Evolutionary conservation across 1,140 invertebrate genomes (phyloP), one percentile per base, ranked within the genome.

Genomic region (Dinothrombium tinctorium): DNA sequence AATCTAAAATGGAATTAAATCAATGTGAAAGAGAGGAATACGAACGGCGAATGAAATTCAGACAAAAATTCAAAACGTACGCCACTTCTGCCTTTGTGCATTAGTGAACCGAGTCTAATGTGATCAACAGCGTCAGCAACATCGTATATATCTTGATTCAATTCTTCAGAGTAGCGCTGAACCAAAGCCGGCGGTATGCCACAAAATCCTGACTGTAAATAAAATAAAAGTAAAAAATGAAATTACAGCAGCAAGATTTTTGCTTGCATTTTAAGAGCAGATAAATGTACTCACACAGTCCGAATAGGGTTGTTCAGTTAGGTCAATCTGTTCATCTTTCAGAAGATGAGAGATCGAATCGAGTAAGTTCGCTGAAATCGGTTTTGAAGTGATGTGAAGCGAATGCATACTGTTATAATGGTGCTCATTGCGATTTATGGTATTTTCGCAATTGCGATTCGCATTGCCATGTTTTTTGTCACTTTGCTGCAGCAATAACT

Each of bases 131-230:
- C 53, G 20, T 56, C 50, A 4, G 59, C 56, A n/a, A 60, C 51
- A 42, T 53, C 55, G 22, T 48, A 49, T 21, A 59, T 44, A 33
- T 60, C 57, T 29, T 54, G 51, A 39, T 56, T 49, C 17, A 60
- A 49, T 46, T 62, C 60, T 33, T 60, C 57, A 1, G 59, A 51
- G 44, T 62, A 62, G 19, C 60, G 48, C 46, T 60, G 59, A 5
- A 62, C 55, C 38, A 62, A 40, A 12, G 58, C 51, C 4, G 58
- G 52, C 21, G 60, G 60, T 29, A 62, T 57, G 12, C 55, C 58
- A 52, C 58, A 61, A 26, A 54, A 53, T 28, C 60, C 60, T 47
- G 46, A 49, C 59, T 61, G 46, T 1, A 51, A 49, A 37, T 42
- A 33, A 39, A 49, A 7, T 31, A 39, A 45, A 39, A 17, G 22